Evolutionary conservation across 2,797 vertebrate genomes (phyloP), one percentile per base, ranked within the genome.

Genomic region (Pantherophis alleghaniensis): DNA sequence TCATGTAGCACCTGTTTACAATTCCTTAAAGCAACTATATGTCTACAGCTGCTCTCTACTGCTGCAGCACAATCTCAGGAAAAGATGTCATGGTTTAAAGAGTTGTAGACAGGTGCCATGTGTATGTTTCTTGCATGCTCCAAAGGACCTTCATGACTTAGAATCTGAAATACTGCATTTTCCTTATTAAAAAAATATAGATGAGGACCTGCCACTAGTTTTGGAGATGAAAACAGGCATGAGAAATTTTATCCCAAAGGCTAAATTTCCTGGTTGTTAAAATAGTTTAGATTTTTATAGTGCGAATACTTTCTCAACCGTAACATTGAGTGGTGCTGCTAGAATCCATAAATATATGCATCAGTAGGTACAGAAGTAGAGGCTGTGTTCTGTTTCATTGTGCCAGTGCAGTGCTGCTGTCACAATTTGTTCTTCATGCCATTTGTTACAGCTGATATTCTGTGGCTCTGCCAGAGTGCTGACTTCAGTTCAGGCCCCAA

Each of bases 221-320:
- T 12, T 1, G 18, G 5, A 32, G 51, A 94, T 89, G 1, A 92
- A 93, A 42, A 94, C 22, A 95, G 94, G 86, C 53, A 66, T 88
- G 63, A 87, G 59, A 88, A 92, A 89, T 92, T 91, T 95, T 88
- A 18, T 92, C 56, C 87, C 14, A 20, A 92, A 93, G 69, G 10
- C 74, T 92, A 86, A 28, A 22, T 66, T 95, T 95, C 20, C 88
- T 57, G 88, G 88, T 92, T 91, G 94, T 0, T 87, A 55, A 90
- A 92, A 92, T 91, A 91, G n/a, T 0, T 14, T 0, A 0, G 1
- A 4, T 18, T 63, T 5, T 92, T 94, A 51, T 0, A 0, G 66
- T 93, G 89, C 92, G 94, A 94, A 69, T 86, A 0, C 55, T 88
- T 94, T 90, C 18, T 92, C 56, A 37, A 0, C 94, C 42, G 14